Evolutionary conservation across 2,888 invertebrate genomes (phyloP), one percentile per base, ranked within the genome.

Genomic region (Cancer borealis): DNA sequence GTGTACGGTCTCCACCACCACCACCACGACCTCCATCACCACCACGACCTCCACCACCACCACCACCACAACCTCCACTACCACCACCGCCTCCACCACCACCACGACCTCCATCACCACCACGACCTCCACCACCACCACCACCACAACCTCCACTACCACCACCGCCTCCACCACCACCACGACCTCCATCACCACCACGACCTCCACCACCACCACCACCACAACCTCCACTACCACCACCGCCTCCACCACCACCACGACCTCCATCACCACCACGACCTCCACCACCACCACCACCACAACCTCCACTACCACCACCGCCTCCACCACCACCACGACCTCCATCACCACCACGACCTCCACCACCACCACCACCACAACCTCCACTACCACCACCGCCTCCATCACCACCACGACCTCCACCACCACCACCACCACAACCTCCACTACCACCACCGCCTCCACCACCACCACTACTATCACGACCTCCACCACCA

Each of bases 371-470:
- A 4, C 47, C 49, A n/a, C 89, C 49, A 54, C 89, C 49, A 8
- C 89, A 21, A 79, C 79, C 30, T 30, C 79, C 21, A 79, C n/a
- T n/a, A n/a, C n/a, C n/a, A n/a, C n/a, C n/a, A n/a, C n/a, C n/a
- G n/a, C n/a, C n/a, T n/a, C n/a, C n/a, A n/a, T 30, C 30, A 79
- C 79, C 26, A 8, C 79, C 26, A 26, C 79, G 3, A 45, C 45
- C 88, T 14, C 45, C 66, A 66, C 66, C 66, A n/a, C 66, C 66
- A 66, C 66, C 66, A 66, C 66, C n/a, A 66, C 66, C n/a, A 66
- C 66, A 1, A 66, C 66, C n/a, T 0, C 66, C 66, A 0, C 54
- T 3, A 54, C 54, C 14, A n/a, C 47, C 46, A 45, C 39, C 45
- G 0, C 88, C 39, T 39, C 88, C 88, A 88, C 46, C 30, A 88